phyloP scores from a whole-genome alignment of 1,140 invertebrate species.

The Drepana arcuata region DNA sequence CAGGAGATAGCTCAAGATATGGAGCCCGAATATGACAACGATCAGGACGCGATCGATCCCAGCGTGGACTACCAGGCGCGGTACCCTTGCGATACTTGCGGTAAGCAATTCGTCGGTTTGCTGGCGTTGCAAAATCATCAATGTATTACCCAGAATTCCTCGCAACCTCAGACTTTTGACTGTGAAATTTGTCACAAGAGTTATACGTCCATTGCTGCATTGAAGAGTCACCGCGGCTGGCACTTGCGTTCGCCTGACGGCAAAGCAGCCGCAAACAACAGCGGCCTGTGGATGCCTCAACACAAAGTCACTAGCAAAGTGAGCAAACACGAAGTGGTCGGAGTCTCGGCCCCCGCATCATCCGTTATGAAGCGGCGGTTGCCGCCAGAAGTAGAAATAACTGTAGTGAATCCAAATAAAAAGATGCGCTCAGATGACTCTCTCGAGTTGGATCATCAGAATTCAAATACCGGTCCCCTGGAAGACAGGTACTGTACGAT shows the following conservation, averaged over 20 bases:
- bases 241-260: slow-evolving; percentile 72
- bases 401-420: slow-evolving; percentile 64
- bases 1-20: slow-evolving; percentile 40
- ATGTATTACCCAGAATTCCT: slow-evolving; percentile 42
- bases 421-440: slow-evolving; percentile 62
- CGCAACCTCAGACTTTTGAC: slow-evolving; percentile 60
- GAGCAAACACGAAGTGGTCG: slow-evolving; percentile 63
- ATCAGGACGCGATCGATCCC: slow-evolving; percentile 38
- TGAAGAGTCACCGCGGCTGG: slow-evolving; percentile 76
- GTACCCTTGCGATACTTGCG: slow-evolving; percentile 63
- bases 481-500: slow-evolving; percentile 73
- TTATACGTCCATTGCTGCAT: slow-evolving; percentile 70
- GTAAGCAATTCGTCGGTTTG: slow-evolving; percentile 62
- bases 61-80: slow-evolving; percentile 56
- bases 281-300: slow-evolving; percentile 69
- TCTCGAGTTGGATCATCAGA: slow-evolving; percentile 42
- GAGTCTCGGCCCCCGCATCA: slow-evolving; percentile 15
- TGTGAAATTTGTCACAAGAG: slow-evolving; percentile 74
- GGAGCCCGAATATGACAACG: slow-evolving; percentile 49
- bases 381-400: slow-evolving; percentile 66
- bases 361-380: slow-evolving; percentile 42
- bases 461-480: slow-evolving; percentile 17
- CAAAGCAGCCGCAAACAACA: slow-evolving; percentile 67
- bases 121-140: slow-evolving; percentile 66
- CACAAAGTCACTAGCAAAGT: slow-evolving; percentile 68